phyloP scores from a whole-genome alignment of 1,140 invertebrate genomes.

The Hycleus phaleratus region DNA sequence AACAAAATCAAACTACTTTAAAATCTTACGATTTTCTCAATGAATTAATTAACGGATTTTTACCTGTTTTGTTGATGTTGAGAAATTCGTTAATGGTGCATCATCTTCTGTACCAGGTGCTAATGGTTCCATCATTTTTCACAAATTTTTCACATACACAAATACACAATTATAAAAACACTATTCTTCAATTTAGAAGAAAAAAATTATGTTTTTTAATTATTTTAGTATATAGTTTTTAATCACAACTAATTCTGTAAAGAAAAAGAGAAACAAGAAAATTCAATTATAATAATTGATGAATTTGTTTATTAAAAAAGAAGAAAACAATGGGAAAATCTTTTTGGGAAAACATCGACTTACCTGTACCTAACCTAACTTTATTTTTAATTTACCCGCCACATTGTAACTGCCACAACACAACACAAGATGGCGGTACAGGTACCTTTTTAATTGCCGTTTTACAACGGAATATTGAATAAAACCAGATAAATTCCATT shows the following conservation, averaged over 20 bases:
- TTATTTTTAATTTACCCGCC: conserved; percentile 25
- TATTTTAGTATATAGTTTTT: neutral
- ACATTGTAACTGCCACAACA: conserved; percentile 11
- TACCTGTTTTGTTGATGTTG: conserved; percentile 33
- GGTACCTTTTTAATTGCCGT: conserved; percentile 3
- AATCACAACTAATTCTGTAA: conserved; percentile 9
- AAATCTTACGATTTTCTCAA: conserved; percentile 3
- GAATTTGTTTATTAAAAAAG: neutral
- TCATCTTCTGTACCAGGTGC: conserved; percentile 38
- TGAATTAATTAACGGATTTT: conserved; percentile 4
- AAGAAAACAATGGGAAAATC: conserved; percentile 3
- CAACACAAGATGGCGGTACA: conserved; percentile 23
- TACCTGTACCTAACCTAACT: too few relatives aligned
- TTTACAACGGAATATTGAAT: conserved; percentile 1
- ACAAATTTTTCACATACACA: conserved; percentile 11
- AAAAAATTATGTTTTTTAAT: neutral
- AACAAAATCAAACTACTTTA: conserved; percentile 10
- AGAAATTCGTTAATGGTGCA: conserved; percentile 20
- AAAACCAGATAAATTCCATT: neutral
- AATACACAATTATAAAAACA: conserved; percentile 21
- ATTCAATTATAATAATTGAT: conserved; percentile 18
- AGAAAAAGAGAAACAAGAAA: conserved; percentile 10
- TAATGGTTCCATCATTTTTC: conserved; percentile 30
- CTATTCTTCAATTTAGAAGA: neutral
- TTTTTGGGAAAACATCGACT: neutral